A percentile compares a stretch with the other conserved stretches of the same genome.
Evolutionary conservation across 37 sponge, comb jelly and placozoan genomes (phyloP).

Genomic region (Ephydatia muelleri): DNA sequence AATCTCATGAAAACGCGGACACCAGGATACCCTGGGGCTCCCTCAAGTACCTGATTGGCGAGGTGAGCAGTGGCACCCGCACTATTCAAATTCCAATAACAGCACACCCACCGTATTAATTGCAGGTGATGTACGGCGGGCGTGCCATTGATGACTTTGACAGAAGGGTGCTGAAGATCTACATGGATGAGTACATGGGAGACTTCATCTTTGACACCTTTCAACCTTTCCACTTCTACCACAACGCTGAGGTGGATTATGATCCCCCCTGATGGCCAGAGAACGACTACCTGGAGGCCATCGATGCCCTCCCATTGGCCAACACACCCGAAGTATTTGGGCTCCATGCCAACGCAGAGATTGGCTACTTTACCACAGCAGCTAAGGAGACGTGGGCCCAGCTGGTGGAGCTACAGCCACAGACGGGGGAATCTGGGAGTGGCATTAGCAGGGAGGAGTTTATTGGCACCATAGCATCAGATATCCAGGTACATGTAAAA

Average conservation of each 20-base stretch:
- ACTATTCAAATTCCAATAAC: background rate
- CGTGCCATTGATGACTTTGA: conserved; percentile 99
- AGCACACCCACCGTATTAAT: background rate
- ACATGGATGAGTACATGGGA: conserved; percentile 99
- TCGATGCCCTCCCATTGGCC: conserved; percentile 90
- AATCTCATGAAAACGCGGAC: conserved; percentile 84
- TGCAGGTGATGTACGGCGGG: conserved; percentile 98
- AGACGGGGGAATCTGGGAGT: conserved; percentile 81
- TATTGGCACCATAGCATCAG: conserved; percentile 90
- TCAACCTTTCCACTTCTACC: conserved; percentile 99
- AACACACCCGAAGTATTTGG: conserved; percentile 99
- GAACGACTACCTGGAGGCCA: conserved; percentile 85
- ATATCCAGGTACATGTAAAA: conserved; percentile 95
- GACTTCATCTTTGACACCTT: conserved; percentile 99
- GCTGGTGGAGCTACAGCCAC: conserved; percentile 98
- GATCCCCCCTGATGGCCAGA: conserved; percentile 81
- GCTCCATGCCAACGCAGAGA: conserved; percentile 98
- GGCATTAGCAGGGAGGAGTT: conserved; percentile 96
- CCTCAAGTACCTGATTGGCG: conserved; percentile 99
- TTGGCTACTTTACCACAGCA: conserved; percentile 94
- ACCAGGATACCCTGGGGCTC: conserved; percentile 98
- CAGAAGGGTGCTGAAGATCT: conserved; percentile 92
- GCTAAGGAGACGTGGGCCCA: conserved; percentile 94
- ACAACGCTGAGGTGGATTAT: conserved; percentile 86
- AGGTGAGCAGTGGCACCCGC: conserved; percentile 51